Base-by-base conservation (phyloP, 2,113 vertebrate species). In the Anolis sagrei region DNA sequence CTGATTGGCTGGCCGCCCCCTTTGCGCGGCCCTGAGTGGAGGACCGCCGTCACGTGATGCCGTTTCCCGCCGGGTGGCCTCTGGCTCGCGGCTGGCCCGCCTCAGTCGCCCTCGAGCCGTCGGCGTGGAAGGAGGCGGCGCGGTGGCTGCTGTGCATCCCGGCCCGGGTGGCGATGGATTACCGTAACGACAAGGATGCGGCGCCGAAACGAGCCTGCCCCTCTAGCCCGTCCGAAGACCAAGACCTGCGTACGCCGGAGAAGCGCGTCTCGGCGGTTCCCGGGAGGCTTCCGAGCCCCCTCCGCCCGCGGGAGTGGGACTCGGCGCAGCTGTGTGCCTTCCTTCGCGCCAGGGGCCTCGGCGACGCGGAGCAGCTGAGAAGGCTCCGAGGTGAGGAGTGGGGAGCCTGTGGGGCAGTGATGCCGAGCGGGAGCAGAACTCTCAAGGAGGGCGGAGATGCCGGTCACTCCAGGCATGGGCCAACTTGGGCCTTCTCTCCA, bases 281-380 rank as follows among this genome's bases (percentile, higher is more conserved):
- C 48, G 54, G 1, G 1, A 32, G 2, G 49, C 3, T 11, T 13
- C n/a, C 0, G 18, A 7, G 69, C 34, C 2, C 2, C 4, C 82
- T 74, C 5, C 82, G 94, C 62, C 81, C 69, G 32, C 83, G 39
- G 44, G 76, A 34, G 10, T 95, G 95, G 96, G 90, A 23, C 54
- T 64, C 92, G 3, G 94, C 96, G 89, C 90, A 90, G 64, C 93
- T 96, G 87, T 96, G 95, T 92, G 5, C 3, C 49, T 91, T 91
- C 83, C 92, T 96, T 5, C 0, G 29, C 62, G 7, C 0, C 6
- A 3, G 44, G 7, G 94, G 94, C 86, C 89, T 94, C 77, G 19
- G 1, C 0, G 82, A 91, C 1, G 74, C 90, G 21, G 10, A 1
- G 66, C 84, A 94, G 82, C 93, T 94, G 86, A 21, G 76, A 27